These are phyloP conservation scores for Lumbricus terrestris DNA, from an alignment of 2,888 invertebrate species.

Conservation along the genomic window DNA sequence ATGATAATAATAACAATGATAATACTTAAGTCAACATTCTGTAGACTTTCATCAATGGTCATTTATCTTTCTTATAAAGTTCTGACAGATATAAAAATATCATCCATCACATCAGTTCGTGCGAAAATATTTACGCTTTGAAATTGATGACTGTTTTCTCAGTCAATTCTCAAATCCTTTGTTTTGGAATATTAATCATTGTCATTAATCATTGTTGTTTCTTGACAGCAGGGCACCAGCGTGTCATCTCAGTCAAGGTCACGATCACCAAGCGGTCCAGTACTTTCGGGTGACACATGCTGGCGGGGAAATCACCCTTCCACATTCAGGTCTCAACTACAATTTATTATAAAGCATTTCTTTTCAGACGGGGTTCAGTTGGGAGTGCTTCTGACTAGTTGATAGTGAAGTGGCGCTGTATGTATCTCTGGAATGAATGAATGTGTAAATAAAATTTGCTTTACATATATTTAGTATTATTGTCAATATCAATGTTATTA, in stretches of 20 bases:
- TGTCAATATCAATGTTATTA: too few species aligned
- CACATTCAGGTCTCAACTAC: neutral
- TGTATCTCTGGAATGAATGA: too few species aligned
- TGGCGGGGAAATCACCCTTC: neutral
- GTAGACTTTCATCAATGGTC: too few species aligned
- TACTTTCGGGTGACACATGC: neutral
- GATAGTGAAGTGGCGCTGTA: too few species aligned
- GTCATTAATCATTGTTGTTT: neutral
- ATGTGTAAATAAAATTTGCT: too few species aligned
- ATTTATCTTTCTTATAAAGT: too few species aligned
- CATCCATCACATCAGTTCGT: neutral
- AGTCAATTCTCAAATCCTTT: neutral
- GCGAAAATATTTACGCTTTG: neutral
- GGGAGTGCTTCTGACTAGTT: too few species aligned
- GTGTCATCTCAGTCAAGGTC: neutral
- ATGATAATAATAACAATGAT: too few species aligned
- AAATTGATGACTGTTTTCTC: neutral
- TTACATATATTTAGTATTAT: neutral
- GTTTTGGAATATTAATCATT: neutral
- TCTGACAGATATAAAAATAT: neutral
- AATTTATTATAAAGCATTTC: neutral
- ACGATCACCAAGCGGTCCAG: neutral
- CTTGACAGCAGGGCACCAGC: neutral
- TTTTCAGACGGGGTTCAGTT: too few species aligned
- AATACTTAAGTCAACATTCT: too few species aligned